Percentiles rank a stretch among this genome's conserved stretches.
These are phyloP conservation scores for Aphidius gifuensis DNA, from an alignment of 1,140 invertebrate genomes.

Conservation along the genomic window DNA sequence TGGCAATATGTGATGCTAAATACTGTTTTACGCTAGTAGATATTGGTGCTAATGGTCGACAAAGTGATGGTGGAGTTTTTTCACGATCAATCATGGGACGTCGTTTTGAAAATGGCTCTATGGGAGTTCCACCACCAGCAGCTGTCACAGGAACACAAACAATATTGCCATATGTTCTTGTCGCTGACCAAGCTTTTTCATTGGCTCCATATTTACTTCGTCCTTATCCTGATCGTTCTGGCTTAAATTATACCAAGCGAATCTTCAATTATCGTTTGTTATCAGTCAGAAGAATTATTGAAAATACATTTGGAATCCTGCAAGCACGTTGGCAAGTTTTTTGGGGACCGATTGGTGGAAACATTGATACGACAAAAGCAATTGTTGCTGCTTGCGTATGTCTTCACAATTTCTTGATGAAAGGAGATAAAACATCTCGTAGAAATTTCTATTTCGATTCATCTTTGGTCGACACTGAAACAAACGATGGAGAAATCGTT, in stretches of 20 bases:
- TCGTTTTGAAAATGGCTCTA: conserved; percentile 1
- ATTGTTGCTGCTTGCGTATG: conserved; percentile 29
- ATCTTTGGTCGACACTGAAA: too few relatives aligned
- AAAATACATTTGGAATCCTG: conserved; percentile 29
- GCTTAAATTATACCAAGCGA: conserved; percentile 24
- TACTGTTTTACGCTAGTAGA: conserved; percentile 35
- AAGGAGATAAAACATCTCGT: background rate
- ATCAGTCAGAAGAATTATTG: conserved; percentile 18
- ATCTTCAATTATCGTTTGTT: conserved; percentile 52
- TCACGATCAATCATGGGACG: background rate
- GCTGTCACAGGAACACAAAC: background rate
- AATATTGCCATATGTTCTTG: conserved; percentile 34
- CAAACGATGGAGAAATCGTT: too few relatives aligned
- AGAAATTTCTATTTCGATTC: too few relatives aligned
- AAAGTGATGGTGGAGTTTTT: conserved; percentile 33
- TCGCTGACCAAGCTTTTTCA: conserved; percentile 53
- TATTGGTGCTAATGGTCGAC: conserved; percentile 33
- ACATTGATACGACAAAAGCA: conserved; percentile 24
- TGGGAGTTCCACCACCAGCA: conserved; percentile 18
- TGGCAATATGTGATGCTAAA: conserved; percentile 36
- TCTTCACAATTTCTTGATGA: conserved; percentile 28
- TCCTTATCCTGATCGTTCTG: conserved; percentile 32
- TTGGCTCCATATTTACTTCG: conserved; percentile 40
- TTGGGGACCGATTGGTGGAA: conserved; percentile 33
- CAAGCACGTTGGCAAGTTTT: conserved; percentile 42